These are phyloP conservation scores for Pseudomyrmex dendroicus DNA, from an alignment of 1,140 invertebrate species.

Conservation along the genomic window DNA sequence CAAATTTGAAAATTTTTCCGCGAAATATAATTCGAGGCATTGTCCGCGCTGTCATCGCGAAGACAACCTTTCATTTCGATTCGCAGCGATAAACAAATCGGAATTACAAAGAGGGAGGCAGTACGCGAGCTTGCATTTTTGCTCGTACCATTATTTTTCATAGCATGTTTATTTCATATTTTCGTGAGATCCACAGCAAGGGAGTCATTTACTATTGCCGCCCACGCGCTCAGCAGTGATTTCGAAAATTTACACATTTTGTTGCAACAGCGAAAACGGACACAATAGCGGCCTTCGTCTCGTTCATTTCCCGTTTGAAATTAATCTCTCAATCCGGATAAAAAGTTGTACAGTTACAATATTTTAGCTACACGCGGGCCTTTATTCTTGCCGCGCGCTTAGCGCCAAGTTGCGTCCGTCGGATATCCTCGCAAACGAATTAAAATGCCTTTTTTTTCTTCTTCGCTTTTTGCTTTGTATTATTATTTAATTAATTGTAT, in stretches of 20 bases:
- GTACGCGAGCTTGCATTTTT: conserved; percentile 32
- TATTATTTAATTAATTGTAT: background rate
- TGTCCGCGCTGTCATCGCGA: conserved; percentile 9
- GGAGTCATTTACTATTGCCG: conserved; percentile 29
- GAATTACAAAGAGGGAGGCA: background rate
- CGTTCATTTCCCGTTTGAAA: conserved; percentile 2
- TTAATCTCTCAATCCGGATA: conserved; percentile 28
- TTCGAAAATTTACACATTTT: conserved; percentile 32
- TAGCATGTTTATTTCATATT: background rate
- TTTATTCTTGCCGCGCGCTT: background rate
- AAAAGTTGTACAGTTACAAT: conserved; percentile 30
- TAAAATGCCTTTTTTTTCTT: background rate
- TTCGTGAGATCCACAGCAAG: conserved; percentile 5
- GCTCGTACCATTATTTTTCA: conserved; percentile 20
- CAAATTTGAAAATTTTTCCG: conserved; percentile 8
- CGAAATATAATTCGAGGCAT: background rate
- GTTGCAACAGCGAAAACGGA: background rate
- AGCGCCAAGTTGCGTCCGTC: conserved; percentile 6
- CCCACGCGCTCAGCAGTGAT: conserved; percentile 1
- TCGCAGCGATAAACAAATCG: conserved; percentile 27
- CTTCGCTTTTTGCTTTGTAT: too few species aligned
- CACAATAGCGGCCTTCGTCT: background rate
- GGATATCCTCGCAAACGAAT: background rate
- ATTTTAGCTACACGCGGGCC: conserved; percentile 3
- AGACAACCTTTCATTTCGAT: conserved; percentile 27